These are phyloP conservation scores for Dunckerocampus dactyliophorus DNA, from an alignment of 2,113 vertebrate genomes.

Conservation along the genomic window DNA sequence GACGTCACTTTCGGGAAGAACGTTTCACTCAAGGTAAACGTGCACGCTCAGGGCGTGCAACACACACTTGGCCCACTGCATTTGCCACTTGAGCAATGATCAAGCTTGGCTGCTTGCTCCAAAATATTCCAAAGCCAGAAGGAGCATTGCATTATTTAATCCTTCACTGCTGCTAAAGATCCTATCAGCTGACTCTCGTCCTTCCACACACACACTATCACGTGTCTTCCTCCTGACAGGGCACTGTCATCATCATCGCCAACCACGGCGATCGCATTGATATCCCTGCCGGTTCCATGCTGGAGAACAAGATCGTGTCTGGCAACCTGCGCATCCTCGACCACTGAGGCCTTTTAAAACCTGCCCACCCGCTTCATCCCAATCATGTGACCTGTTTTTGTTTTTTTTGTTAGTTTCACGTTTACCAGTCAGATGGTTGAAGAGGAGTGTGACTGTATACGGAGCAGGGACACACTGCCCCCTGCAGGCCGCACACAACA, in stretches of 20 bases:
- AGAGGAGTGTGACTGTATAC: too few species aligned
- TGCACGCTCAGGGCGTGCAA: too few species aligned
- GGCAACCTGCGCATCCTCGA: slow-evolving; percentile 98
- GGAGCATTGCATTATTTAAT: background rate
- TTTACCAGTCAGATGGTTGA: too few species aligned
- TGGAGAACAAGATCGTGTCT: slow-evolving; percentile 98
- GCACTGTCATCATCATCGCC: slow-evolving; percentile 98
- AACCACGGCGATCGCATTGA: slow-evolving; percentile 98
- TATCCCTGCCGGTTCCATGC: slow-evolving; percentile 90
- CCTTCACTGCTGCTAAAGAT: background rate
- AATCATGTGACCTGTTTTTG: background rate
- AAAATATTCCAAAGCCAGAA: background rate
- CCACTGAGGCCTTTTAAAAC: slow-evolving; percentile 76
- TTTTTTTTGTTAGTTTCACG: background rate
- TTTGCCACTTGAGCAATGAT: too few species aligned
- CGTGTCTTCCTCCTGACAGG: slow-evolving; percentile 66
- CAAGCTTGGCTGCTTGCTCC: too few species aligned
- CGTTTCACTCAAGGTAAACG: slow-evolving; percentile 87
- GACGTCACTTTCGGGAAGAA: slow-evolving; percentile 98
- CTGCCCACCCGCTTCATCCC: slow-evolving; percentile 11
- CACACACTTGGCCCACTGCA: background rate
- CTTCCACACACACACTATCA: background rate
- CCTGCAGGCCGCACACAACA: too few species aligned
- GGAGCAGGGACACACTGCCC: too few species aligned
- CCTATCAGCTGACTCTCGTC: too few species aligned